phyloP scores from a whole-genome alignment of 2,888 invertebrate species.

The Junonia oenone region DNA sequence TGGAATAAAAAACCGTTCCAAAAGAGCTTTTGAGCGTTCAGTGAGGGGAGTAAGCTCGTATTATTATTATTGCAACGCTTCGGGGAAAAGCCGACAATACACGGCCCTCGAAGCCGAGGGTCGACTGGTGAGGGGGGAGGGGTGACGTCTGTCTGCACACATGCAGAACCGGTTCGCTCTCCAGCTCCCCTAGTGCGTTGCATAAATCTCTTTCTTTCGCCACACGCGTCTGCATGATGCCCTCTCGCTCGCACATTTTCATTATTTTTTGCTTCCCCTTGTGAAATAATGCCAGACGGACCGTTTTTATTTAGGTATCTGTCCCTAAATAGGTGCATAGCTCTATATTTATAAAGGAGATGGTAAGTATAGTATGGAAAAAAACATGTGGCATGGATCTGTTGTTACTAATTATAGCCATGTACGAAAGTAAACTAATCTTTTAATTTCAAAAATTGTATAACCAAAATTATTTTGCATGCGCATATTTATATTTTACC shows the following conservation, averaged over 20 bases:
- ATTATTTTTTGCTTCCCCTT: constrained; percentile 75
- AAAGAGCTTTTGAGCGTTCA: constrained; percentile 29
- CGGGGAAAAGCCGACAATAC: constrained; percentile 66
- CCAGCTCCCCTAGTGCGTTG: constrained; percentile 68
- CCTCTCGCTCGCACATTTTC: constrained; percentile 68
- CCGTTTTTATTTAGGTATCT: constrained; percentile 66
- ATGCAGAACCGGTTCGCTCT: constrained; percentile 76
- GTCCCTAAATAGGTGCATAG: constrained; percentile 54
- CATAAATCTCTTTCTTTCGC: constrained; percentile 57
- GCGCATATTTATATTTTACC: neutral
- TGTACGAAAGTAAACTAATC: constrained; percentile 22
- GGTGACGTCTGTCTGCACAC: constrained; percentile 68
- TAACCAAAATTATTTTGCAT: constrained; percentile 4
- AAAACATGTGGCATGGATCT: constrained; percentile 41
- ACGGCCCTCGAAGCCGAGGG: constrained; percentile 65
- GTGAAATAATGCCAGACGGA: constrained; percentile 68
- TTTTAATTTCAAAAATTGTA: constrained; percentile 1
- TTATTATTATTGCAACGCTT: constrained; percentile 71
- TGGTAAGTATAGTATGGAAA: constrained; percentile 50
- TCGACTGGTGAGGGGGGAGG: constrained; percentile 69
- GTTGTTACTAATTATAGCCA: constrained; percentile 37
- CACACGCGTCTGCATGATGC: constrained; percentile 63
- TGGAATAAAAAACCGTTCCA: constrained; percentile 25
- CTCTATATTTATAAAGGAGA: constrained; percentile 39
- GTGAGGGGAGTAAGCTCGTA: constrained; percentile 43